Base-by-base conservation (phyloP, 2,113 vertebrate genomes). In the Eonycteris spelaea region DNA sequence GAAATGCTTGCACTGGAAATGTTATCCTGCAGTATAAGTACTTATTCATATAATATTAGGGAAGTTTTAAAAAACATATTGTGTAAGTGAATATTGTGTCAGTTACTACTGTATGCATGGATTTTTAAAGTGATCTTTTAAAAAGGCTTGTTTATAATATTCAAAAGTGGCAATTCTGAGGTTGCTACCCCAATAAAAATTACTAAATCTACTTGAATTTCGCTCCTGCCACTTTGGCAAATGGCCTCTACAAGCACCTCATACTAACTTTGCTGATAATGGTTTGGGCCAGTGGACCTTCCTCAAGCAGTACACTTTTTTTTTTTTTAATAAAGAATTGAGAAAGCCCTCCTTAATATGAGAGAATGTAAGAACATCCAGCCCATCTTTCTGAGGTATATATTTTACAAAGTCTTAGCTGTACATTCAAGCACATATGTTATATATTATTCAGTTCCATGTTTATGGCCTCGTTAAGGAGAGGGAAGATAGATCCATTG, bases 81-180 rank as follows among this genome's bases (percentile, higher is more conserved):
- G 57, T 33, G 22, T 82, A 73, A 89, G 38, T 53, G 19, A 96
- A 45, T 85, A 90, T 77, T 77, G n/a, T 91, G 30, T 11, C n/a
- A n/a, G 13, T 85, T 63, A 75, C 13, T 79, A 55, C 43, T 85
- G n/a, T 57, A 80, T 55, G 21, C 67, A 21, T 85, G 5, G 35
- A 19, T 95, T 96, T 75, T 94, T 43, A 78, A 90, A 88, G 63
- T 65, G 24, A 57, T 70, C 6, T 80, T 80, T 94, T 90, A 59
- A 30, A 77, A 86, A 38, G 26, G 0, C 35, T 83, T 96, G 2
- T 51, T 38, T 90, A 22, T 83, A 78, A 88, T 5, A 80, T n/a
- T 28, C 28, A 67, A 28, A 68, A 40, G 16, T 53, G 73, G 55
- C 51, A 38, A 45, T 33, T 67, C 28, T 95, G 59, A 71, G 8